Evolutionary conservation across 2,888 invertebrate species (phyloP), one percentile per base, ranked within the genome.

Genomic region (Amphiduros pacificus): DNA sequence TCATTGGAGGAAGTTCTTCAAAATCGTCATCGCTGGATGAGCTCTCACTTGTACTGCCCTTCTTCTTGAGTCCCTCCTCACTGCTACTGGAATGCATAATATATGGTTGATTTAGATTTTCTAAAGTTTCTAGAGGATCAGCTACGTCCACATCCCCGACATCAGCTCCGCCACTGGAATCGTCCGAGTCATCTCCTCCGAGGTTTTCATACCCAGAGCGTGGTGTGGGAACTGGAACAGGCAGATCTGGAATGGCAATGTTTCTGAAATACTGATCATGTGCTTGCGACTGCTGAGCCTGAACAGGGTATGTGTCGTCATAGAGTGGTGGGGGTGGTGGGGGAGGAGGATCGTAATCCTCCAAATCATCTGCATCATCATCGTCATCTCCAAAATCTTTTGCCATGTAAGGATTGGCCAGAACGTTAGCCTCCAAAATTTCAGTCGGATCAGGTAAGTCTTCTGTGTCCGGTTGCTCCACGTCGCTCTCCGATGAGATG

Each of bases 401-500:
- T 20, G 44, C 44, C 5, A 22, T 22, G 22, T 44, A 44, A 44
- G 44, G 44, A 6, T 22, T 61, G 59, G 55, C 29, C 0, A 57
- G 36, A 11, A 36, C 62, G 20, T 32, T 24, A 1, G 56, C 55
- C 26, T 20, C 17, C 11, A 64, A 55, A 17, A 55, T 20, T 1
- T 32, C 28, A 22, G 32, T 28, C 5, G 49, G 49, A 29, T 56
- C 63, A 14, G n/a, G 55, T 53, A 61, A 27, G 28, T 56, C 52
- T 29, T 56, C 62, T 24, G 50, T 28, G 28, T 50, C 51, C 4
- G 52, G 55, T 11, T 41, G 44, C 52, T 27, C 44, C 6, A 59
- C 44, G 29, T 65, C 60, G 26, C 41, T 50, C 56, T 61, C 61
- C 27, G 67, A 54, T 14, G 65, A 57, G 49, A 57, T 55, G 52